Percentiles rank a stretch among this genome's conserved stretches.
Conservation (phyloP, 2,113 vertebrate species). For the Eudyptes chrysolophus region DNA sequence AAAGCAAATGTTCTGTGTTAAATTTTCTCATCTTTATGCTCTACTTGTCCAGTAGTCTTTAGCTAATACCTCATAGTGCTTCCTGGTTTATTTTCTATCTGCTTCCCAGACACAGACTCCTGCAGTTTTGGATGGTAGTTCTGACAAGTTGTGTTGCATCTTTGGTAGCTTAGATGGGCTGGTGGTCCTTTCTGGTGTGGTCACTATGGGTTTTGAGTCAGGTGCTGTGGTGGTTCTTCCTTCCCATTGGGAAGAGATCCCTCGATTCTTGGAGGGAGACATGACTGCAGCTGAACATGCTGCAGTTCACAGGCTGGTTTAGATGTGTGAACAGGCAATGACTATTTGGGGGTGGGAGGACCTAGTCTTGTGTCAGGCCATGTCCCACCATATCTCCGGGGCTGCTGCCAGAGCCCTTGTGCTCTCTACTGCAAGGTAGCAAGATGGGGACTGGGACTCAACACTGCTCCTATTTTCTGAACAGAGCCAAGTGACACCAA, state of each 20-base stretch:
- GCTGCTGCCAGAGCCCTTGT: background rate
- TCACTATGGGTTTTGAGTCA: background rate
- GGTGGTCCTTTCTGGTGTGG: background rate
- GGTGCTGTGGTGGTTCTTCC: background rate
- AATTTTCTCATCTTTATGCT: conserved; percentile 27
- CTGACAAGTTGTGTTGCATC: background rate
- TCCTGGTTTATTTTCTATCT: background rate
- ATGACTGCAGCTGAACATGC: background rate
- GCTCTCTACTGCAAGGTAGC: background rate
- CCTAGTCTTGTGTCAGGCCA: background rate
- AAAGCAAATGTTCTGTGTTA: background rate
- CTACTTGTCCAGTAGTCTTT: background rate
- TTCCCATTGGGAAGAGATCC: background rate
- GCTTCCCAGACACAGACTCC: background rate
- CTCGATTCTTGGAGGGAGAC: accelerated
- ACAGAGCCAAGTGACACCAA: background rate
- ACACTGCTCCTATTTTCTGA: background rate
- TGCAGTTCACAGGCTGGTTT: background rate
- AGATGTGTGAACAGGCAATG: background rate
- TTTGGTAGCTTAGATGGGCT: background rate
- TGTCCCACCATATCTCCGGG: accelerated
- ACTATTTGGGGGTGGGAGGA: background rate
- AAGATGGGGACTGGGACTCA: background rate
- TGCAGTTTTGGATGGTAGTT: background rate
- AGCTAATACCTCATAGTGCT: background rate